Evolutionary conservation across 2,113 vertebrate species (phyloP), one percentile per base, ranked within the genome.

Genomic region (Melospiza melodia): DNA sequence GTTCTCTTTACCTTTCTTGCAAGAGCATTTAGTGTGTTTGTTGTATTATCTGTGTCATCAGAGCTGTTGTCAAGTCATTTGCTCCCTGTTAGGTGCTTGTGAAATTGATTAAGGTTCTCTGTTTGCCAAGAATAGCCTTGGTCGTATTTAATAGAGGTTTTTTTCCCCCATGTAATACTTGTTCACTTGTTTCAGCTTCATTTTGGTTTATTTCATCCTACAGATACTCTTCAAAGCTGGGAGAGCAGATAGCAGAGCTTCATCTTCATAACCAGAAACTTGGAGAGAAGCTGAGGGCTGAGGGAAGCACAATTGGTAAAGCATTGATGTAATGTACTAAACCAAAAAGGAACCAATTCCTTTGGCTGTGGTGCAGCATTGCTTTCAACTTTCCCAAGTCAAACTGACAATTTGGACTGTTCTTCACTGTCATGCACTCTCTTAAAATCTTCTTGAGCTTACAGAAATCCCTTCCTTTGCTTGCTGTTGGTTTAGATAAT

Each of bases 231-330:
- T 96, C 98, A 77, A 97, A 95, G 24, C 97, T 99, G 16, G 99
- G 99, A 68, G 98, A 99, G 58, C 98, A 98, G 94, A 94, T 99
- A 83, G 99, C 99, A 55, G 98, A 99, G n/a, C 92, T 99, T 94
- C 99, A 99, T 95, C 97, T 99, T 90, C 95, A 99, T 92, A 99
- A 99, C 97, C 98, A 98, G 97, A 98, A 91, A 92, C 98, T 98
- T 52, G 87, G 98, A 89, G 98, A 99, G 79, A 99, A 98, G 95
- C 37, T 94, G 65, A 97, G 90, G 54, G 95, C 97, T 90, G 97
- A 98, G 63, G 98, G 98, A 87, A 98, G 97, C 94, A 99, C 98
- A 57, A 94, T 99, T 74, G 99, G 99, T 99, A 98, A 96, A 84
- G 77, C 83, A 92, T 33, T 43, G 17, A 33, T 81, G 35, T 54